phyloP scores from a whole-genome alignment of 2,113 vertebrate species.

The Scalopus aquaticus region DNA sequence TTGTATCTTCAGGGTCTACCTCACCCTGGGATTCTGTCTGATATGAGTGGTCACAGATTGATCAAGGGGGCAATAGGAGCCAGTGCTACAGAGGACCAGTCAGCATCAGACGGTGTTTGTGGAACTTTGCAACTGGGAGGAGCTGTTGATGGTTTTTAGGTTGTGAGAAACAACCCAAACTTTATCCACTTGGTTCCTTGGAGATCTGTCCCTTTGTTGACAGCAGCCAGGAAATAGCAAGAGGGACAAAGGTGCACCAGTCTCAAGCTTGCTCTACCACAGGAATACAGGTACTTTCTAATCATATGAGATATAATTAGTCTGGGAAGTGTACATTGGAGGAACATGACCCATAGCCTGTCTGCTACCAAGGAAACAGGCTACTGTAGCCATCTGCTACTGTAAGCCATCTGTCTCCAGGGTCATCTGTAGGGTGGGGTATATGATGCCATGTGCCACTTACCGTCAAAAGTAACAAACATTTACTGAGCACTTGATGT shows the following conservation, averaged over 20 bases:
- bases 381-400: too few relatives aligned
- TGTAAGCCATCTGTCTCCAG: neutral
- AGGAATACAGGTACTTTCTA: neutral
- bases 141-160: neutral
- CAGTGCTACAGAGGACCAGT: neutral
- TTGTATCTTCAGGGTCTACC: neutral
- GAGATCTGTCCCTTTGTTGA: neutral
- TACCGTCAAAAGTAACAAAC: neutral
- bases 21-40: neutral
- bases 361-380: neutral
- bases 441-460: neutral
- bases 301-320: neutral
- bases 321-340: neutral
- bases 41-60: neutral
- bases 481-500: neutral
- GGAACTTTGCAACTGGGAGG: neutral
- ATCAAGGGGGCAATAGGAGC: fast-evolving
- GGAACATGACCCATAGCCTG: neutral
- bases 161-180: neutral
- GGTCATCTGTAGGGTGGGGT: neutral
- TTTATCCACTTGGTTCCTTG: neutral
- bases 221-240: neutral
- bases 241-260: neutral
- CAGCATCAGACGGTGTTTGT: neutral
- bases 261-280: neutral